A percentile compares a stretch with the other conserved stretches of the same genome.
phyloP scores from a whole-genome alignment of 2,113 vertebrate genomes.

The Talpa occidentalis region DNA sequence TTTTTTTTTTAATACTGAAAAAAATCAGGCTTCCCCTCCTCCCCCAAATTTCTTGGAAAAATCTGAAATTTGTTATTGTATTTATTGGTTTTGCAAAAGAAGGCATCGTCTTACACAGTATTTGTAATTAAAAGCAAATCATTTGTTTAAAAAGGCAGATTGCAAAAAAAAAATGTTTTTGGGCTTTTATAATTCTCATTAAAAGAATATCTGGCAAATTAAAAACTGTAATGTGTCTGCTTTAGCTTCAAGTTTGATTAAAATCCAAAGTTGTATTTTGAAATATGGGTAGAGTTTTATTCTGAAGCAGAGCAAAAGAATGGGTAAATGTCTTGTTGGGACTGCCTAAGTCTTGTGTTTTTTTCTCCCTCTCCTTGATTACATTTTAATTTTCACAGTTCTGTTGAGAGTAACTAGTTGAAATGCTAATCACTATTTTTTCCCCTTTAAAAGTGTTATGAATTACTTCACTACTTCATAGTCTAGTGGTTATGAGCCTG shows the following conservation, averaged over 20 bases:
- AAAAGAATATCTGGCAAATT: constrained; percentile 89
- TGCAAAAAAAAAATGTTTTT: constrained; percentile 86
- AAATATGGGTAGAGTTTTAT: neutral
- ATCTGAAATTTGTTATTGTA: constrained; percentile 85
- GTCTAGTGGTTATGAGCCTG: neutral
- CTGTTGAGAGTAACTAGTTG: neutral
- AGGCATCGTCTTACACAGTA: constrained; percentile 83
- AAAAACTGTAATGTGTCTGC: constrained; percentile 83
- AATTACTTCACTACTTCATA: neutral
- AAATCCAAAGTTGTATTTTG: constrained; percentile 20
- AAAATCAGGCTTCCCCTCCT: constrained; percentile 59
- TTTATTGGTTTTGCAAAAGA: constrained; percentile 86
- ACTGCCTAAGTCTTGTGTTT: neutral
- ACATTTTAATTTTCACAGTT: neutral
- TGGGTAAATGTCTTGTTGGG: neutral
- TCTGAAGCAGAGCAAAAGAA: neutral
- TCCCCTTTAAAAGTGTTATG: neutral
- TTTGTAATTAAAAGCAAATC: constrained; percentile 86
- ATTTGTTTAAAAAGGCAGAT: constrained; percentile 85
- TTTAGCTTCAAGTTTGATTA: constrained; percentile 74
- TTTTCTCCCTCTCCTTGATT: neutral
- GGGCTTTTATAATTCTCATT: constrained; percentile 89
- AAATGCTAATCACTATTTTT: neutral
- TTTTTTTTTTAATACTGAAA: neutral
- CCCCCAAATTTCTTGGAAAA: constrained; percentile 79